These are phyloP conservation scores for Spheniscus humboldti DNA, from an alignment of 2,797 vertebrate genomes.

Conservation along the genomic window DNA sequence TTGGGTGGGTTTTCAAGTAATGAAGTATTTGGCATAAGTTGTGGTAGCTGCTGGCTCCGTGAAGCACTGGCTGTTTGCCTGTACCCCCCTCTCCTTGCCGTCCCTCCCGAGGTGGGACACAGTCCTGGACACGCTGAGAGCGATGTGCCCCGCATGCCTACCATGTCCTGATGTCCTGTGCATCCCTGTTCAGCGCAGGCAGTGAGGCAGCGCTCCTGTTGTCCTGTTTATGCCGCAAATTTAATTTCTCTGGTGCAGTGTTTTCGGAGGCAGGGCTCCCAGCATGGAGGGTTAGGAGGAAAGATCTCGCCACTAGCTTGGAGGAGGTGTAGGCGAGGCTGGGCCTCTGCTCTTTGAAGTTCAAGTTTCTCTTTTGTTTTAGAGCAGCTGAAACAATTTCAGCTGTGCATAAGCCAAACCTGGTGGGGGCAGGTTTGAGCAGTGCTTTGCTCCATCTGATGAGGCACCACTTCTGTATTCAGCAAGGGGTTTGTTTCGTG, in stretches of 20 bases:
- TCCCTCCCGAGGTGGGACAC: not conserved
- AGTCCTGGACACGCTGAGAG: not conserved
- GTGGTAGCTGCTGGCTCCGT: not conserved
- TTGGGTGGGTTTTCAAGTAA: not conserved
- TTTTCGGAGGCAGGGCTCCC: not conserved
- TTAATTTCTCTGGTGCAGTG: not conserved
- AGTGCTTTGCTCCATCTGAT: not conserved
- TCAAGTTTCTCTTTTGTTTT: not conserved
- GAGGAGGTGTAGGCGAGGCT: no score
- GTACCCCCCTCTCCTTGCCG: accelerated
- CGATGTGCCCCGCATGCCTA: accelerated
- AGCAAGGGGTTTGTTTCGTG: not conserved
- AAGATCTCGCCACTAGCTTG: not conserved
- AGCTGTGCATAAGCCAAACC: not conserved
- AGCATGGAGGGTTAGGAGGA: not conserved
- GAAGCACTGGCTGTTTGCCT: not conserved
- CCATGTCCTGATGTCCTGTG: no score
- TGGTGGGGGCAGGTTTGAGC: not conserved
- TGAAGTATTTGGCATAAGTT: not conserved
- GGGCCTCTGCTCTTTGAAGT: not conserved
- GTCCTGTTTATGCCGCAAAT: not conserved
- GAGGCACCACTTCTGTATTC: not conserved
- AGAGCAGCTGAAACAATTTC: not conserved
- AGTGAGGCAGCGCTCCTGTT: accelerated
- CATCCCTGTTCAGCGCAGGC: not conserved